These are phyloP conservation scores for Strigamia transsilvanica DNA, from an alignment of 2,888 invertebrate species.

Conservation along the genomic window DNA sequence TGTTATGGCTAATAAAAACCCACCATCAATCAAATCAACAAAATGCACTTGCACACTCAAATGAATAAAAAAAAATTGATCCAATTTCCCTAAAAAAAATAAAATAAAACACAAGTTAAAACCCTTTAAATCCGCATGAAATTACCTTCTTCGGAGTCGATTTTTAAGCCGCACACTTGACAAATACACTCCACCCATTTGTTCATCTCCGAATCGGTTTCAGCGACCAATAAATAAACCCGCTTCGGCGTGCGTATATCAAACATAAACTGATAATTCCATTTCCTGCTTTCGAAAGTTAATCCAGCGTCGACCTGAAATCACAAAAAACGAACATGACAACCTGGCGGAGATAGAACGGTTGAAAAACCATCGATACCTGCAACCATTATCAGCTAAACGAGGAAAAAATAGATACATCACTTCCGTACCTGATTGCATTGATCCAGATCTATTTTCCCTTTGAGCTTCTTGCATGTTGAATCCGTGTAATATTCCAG, in stretches of 20 bases:
- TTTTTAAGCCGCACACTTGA: slow-evolving; percentile 85
- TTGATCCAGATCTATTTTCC: slow-evolving; percentile 85
- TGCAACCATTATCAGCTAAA: slow-evolving; percentile 13
- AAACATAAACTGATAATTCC: slow-evolving; percentile 81
- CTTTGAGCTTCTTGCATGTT: slow-evolving; percentile 62
- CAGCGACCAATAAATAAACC: slow-evolving; percentile 91
- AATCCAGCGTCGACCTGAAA: slow-evolving; percentile 83
- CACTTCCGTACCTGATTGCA: slow-evolving; percentile 81
- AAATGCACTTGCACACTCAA: neutral
- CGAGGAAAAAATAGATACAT: neutral
- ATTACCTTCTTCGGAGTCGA: slow-evolving; percentile 71
- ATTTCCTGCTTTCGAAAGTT: slow-evolving; percentile 79
- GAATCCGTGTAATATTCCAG: slow-evolving; percentile 90
- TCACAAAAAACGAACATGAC: neutral
- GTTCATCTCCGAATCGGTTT: slow-evolving; percentile 90
- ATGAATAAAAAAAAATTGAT: too few relatives aligned
- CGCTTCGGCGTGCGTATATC: slow-evolving; percentile 88
- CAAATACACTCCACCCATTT: slow-evolving; percentile 96
- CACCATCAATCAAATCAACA: neutral
- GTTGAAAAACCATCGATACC: neutral
- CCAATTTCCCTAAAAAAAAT: too few relatives aligned
- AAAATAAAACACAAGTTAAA: too few relatives aligned
- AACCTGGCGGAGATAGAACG: neutral
- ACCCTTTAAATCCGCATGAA: too few relatives aligned
- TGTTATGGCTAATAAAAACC: neutral